Evolutionary conservation across 2,888 invertebrate species (phyloP).

Genomic region (Halictus quadricinctus): DNA sequence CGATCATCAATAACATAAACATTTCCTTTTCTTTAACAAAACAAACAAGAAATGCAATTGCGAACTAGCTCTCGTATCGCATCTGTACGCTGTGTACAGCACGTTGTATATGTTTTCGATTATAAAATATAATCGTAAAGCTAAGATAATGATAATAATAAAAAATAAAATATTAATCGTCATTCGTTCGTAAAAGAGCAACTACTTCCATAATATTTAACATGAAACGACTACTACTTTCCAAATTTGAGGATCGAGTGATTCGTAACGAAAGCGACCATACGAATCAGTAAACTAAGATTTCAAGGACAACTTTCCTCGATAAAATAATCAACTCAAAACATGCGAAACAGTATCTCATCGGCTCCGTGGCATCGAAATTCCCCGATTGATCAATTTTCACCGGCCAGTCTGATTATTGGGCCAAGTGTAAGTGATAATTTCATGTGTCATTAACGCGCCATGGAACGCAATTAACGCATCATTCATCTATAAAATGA

Average conservation of each 20-base stretch:
- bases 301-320: not conserved
- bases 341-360: not conserved
- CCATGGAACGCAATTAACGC: not conserved
- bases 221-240: not conserved
- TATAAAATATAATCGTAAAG: not conserved
- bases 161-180: not conserved
- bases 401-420: not conserved
- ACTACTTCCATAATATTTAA: not conserved
- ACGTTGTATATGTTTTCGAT: not conserved
- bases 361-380: not conserved
- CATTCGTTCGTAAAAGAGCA: not conserved
- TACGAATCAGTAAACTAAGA: not conserved
- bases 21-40: not conserved
- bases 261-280: slow-evolving; percentile 1
- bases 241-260: not conserved
- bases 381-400: not conserved
- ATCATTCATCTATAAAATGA: not conserved
- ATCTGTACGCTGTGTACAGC: not conserved
- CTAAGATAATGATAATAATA: not conserved
- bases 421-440: not conserved
- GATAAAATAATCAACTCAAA: too few species aligned
- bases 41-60: not conserved
- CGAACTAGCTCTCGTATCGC: not conserved
- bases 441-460: not conserved
- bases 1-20: not conserved